phyloP scores from a whole-genome alignment of 2,113 vertebrate species.

The Eonycteris spelaea region DNA sequence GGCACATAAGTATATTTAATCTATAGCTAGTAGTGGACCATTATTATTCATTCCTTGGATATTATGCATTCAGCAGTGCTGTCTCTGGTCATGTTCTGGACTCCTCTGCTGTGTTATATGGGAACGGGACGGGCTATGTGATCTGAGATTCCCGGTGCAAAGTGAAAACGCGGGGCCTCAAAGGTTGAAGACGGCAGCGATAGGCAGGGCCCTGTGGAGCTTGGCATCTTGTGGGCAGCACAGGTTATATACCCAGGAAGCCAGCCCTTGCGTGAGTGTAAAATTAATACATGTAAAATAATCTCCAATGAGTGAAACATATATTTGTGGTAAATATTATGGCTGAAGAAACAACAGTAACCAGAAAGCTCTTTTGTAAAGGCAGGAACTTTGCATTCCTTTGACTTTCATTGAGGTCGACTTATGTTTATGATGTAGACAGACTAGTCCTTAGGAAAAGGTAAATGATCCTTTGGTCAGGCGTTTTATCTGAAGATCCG shows the following conservation, averaged over 20 bases:
- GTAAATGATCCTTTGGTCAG: neutral
- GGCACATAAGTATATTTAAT: conserved; percentile 77
- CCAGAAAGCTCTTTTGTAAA: neutral
- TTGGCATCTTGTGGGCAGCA: accelerated
- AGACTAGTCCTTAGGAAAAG: neutral
- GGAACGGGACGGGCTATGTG: neutral
- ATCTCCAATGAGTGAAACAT: neutral
- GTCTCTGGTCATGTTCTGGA: conserved; percentile 32
- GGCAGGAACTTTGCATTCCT: neutral
- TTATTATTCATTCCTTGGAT: conserved; percentile 74
- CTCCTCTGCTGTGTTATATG: neutral
- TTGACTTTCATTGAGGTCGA: neutral
- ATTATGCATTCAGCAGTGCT: conserved; percentile 55
- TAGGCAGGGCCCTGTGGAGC: neutral
- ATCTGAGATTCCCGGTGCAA: neutral
- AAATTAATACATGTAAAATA: neutral
- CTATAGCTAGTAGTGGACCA: conserved; percentile 66
- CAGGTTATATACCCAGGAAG: neutral
- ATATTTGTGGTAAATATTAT: neutral
- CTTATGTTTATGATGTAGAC: neutral
- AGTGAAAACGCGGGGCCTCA: accelerated
- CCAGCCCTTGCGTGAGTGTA: too few relatives aligned
- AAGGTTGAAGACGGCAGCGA: neutral
- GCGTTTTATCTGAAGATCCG: neutral
- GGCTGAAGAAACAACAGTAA: neutral